These are phyloP conservation scores for Electrophaes corylata DNA, from an alignment of 2,888 invertebrate species.

Conservation along the genomic window DNA sequence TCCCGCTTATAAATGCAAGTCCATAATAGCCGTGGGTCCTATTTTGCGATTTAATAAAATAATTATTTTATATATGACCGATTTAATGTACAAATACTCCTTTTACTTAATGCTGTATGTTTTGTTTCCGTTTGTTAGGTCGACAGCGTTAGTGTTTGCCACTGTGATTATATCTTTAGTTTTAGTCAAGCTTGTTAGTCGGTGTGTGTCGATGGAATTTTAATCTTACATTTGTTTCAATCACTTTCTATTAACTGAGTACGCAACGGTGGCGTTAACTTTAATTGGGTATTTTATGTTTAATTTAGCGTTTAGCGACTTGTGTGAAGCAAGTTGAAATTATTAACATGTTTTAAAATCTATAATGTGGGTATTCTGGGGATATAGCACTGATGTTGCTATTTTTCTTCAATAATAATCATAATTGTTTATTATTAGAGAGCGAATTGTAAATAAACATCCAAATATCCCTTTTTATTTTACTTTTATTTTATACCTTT, in stretches of 20 bases:
- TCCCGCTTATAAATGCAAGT: background rate
- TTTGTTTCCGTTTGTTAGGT: background rate
- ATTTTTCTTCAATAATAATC: constrained; percentile 79
- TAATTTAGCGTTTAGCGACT: constrained; percentile 70
- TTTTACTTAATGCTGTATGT: constrained; percentile 31
- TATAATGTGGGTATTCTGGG: constrained; percentile 73
- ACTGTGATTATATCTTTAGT: constrained; percentile 6
- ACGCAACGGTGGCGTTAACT: constrained; percentile 61
- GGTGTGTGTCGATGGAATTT: constrained; percentile 62
- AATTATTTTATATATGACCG: constrained; percentile 44
- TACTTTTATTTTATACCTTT: constrained; percentile 71
- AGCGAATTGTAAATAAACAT: constrained; percentile 83
- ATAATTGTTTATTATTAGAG: constrained; percentile 77
- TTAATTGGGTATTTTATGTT: constrained; percentile 76
- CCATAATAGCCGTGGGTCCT: background rate
- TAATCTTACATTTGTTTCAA: constrained; percentile 42
- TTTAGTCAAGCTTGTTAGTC: constrained; percentile 46
- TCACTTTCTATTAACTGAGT: constrained; percentile 55
- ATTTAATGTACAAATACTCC: constrained; percentile 63
- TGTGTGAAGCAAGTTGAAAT: constrained; percentile 65
- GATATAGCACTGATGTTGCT: constrained; percentile 72
- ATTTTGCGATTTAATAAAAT: background rate
- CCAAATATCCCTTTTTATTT: constrained; percentile 82
- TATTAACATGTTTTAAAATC: constrained; percentile 77
- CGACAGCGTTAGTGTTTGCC: background rate